Evolutionary conservation across 2,888 invertebrate species (phyloP), one percentile per base, ranked within the genome.

Genomic region (Hofmannophila pseudospretella): DNA sequence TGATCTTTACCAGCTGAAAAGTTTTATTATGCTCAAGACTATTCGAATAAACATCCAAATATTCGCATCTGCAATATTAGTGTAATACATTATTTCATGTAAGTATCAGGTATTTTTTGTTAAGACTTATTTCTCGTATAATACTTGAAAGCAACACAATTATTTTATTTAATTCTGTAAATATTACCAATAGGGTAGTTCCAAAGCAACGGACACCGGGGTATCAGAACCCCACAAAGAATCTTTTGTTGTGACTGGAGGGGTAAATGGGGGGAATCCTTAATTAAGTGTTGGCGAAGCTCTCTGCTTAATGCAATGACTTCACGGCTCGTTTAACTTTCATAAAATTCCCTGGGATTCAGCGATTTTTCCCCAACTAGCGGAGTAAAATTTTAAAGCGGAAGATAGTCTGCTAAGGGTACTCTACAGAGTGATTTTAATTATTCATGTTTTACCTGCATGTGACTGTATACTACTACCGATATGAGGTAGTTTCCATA

Each of bases 251-350:
- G 77, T 80, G 75, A 74, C 76, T 70, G 60, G 42, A 66, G 58
- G 65, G 56, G 51, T 44, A 56, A 54, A 45, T 45, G 58, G 65
- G 63, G 50, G 75, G 81, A 75, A 78, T 75, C 71, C 77, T 82
- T 85, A 85, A 86, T 86, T 85, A 86, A 85, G 85, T 84, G 84
- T 79, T 71, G 72, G 77, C 67, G 70, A 68, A 74, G 78, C 80
- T 76, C 74, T 75, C 67, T 64, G 66, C 78, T 80, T 85, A 84
- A 85, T 82, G 82, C 84, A 75, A 85, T 76, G 84, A 75, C 73
- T 77, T 81, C 68, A 76, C 75, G 80, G 67, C 79, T 84, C 84
- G 82, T 86, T 85, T 80, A 78, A 78, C 81, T 78, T 84, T 78
- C 79, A 82, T 81, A 79, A 75, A 82, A 84, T 80, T 82, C 81